Conservation (phyloP, 2,888 invertebrate genomes). For the Aporophyla lueneburgensis region DNA sequence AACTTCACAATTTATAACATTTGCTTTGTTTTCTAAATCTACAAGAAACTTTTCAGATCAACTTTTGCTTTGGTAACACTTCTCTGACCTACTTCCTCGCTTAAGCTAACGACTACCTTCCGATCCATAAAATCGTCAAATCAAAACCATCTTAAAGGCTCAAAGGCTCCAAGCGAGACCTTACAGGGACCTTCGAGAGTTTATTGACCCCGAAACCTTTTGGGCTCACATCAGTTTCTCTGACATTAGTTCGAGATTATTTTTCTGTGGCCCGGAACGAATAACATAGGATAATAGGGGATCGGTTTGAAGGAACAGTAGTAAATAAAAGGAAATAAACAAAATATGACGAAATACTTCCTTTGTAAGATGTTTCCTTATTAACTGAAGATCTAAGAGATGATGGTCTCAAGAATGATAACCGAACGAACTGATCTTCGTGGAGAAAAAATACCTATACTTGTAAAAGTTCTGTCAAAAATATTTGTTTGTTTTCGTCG, state of each 20-base stretch:
- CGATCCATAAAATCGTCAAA: slow-evolving; percentile 68
- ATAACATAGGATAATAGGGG: slow-evolving; percentile 47
- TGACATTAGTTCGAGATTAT: slow-evolving; percentile 62
- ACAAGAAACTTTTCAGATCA: not conserved
- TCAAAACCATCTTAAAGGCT: slow-evolving; percentile 70
- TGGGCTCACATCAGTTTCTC: slow-evolving; percentile 60
- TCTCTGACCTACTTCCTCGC: not conserved
- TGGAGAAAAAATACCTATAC: not conserved
- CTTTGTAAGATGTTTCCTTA: slow-evolving; percentile 16
- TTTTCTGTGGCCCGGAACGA: slow-evolving; percentile 49
- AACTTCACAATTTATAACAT: not conserved
- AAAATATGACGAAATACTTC: slow-evolving; percentile 31
- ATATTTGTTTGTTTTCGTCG: slow-evolving; percentile 45
- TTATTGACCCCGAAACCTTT: slow-evolving; percentile 76
- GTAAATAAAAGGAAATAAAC: slow-evolving; percentile 41
- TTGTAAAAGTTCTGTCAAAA: slow-evolving; percentile 18
- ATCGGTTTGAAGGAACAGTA: slow-evolving; percentile 27
- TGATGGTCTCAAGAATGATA: not conserved
- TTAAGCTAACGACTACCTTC: slow-evolving; percentile 17
- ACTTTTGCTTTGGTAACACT: not conserved
- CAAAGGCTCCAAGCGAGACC: slow-evolving; percentile 77
- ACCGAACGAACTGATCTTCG: not conserved
- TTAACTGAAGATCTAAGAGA: slow-evolving; percentile 15
- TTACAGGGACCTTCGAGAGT: slow-evolving; percentile 74
- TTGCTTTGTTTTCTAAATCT: not conserved